Percentiles rank a stretch among this genome's conserved stretches.
These are phyloP conservation scores for Asobara japonica DNA, from an alignment of 1,140 invertebrate genomes.

Conservation along the genomic window DNA sequence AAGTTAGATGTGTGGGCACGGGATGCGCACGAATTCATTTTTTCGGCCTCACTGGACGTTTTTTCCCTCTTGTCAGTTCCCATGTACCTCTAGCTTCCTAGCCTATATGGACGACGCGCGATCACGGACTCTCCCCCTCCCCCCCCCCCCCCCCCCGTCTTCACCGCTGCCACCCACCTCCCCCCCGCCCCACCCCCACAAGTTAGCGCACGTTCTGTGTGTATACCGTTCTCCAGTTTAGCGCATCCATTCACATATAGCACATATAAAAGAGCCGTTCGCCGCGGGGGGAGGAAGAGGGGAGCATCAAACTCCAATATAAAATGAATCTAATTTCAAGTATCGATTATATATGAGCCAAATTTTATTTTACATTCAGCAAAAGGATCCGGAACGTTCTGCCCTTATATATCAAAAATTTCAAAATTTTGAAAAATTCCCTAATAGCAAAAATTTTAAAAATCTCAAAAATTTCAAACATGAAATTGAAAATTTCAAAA, in stretches of 20 bases:
- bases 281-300: too few species aligned
- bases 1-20: slow-evolving; percentile 69
- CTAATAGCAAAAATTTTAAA: too few species aligned
- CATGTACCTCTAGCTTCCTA: slow-evolving; percentile 59
- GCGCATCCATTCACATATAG: slow-evolving; percentile 23
- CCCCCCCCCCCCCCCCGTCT: slow-evolving; percentile 10
- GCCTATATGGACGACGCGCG: slow-evolving; percentile 58
- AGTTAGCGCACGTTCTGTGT: slow-evolving; percentile 21
- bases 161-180: slow-evolving; percentile 25
- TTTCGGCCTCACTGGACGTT: slow-evolving; percentile 64
- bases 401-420: too few species aligned
- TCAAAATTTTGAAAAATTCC: too few species aligned
- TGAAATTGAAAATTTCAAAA: too few species aligned
- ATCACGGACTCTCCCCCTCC: slow-evolving; percentile 38
- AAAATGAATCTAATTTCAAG: too few species aligned
- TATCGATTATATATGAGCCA: too few species aligned
- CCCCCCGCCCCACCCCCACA: not conserved
- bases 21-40: slow-evolving; percentile 69
- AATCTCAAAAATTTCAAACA: too few species aligned
- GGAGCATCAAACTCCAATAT: too few species aligned
- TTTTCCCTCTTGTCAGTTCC: slow-evolving; percentile 50
- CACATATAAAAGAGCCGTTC: slow-evolving; percentile 15
- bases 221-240: slow-evolving; percentile 21
- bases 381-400: too few species aligned
- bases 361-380: too few species aligned